Evolutionary conservation across 2,888 invertebrate species (phyloP).

Genomic region (Camptogramma bilineatum): DNA sequence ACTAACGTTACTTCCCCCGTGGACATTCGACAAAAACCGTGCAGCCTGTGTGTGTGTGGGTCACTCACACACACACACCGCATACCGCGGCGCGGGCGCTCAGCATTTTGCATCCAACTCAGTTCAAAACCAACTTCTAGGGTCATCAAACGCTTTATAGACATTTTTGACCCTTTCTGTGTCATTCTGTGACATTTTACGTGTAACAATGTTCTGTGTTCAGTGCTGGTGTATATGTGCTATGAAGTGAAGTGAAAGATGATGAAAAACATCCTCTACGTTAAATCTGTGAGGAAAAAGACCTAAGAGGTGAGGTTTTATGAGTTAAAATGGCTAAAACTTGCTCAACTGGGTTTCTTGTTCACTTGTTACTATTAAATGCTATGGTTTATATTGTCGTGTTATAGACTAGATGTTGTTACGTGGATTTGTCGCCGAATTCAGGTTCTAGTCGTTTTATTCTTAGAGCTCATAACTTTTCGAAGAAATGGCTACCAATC

Average conservation of each 20-base stretch:
- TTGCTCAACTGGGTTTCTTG: not conserved
- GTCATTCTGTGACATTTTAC: constrained; percentile 51
- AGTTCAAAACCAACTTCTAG: constrained; percentile 78
- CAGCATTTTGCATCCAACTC: constrained; percentile 80
- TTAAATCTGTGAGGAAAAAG: constrained; percentile 82
- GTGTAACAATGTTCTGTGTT: constrained; percentile 24
- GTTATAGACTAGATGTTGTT: not conserved
- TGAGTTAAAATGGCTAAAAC: not conserved
- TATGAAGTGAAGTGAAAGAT: constrained; percentile 58
- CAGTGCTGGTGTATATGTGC: constrained; percentile 59
- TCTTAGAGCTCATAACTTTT: not conserved
- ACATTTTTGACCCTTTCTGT: constrained; percentile 52
- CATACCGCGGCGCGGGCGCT: constrained; percentile 79
- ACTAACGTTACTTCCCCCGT: constrained; percentile 81
- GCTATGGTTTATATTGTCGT: not conserved
- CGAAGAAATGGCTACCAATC: not conserved
- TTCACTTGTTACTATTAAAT: not conserved
- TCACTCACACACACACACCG: constrained; percentile 63
- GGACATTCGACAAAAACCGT: constrained; percentile 85
- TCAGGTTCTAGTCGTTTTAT: not conserved
- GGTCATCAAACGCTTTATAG: constrained; percentile 82
- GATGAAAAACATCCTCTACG: constrained; percentile 75
- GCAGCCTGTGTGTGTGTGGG: constrained; percentile 68
- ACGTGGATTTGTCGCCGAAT: not conserved
- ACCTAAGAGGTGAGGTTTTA: constrained; percentile 27